Evolutionary conservation across 2,113 vertebrate species (phyloP).

Genomic region (Tyrannus savana): DNA sequence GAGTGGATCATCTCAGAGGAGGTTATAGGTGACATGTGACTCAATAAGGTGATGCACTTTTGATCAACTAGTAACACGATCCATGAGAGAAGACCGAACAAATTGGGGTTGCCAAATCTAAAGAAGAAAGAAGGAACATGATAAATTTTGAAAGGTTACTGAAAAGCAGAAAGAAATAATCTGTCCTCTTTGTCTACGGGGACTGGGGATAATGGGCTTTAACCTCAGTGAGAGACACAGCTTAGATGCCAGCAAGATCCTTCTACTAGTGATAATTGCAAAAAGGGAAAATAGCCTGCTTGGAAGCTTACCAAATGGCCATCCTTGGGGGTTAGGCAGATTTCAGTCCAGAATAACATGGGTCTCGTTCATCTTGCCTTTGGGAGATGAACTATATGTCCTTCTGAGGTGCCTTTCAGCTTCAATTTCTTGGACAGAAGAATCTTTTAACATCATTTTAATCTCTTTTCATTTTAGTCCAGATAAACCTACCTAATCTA

Average conservation of each 20-base stretch:
- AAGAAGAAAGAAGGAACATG: not conserved
- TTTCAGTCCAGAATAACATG: not conserved
- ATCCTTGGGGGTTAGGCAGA: not conserved
- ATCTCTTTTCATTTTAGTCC: not conserved
- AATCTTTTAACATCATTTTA: not conserved
- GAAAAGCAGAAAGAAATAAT: not conserved
- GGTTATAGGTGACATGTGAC: not conserved
- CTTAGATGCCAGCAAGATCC: not conserved
- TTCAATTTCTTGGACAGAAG: not conserved
- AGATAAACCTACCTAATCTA: not conserved
- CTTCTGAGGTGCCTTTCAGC: not conserved
- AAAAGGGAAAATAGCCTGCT: conserved; percentile 23
- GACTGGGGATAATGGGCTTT: not conserved
- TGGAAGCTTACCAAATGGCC: conserved; percentile 31
- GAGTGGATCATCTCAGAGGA: not conserved
- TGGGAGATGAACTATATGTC: not conserved
- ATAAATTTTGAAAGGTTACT: not conserved
- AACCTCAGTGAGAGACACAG: not conserved
- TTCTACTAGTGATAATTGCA: not conserved
- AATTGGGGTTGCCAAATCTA: not conserved
- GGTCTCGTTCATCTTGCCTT: not conserved
- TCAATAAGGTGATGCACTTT: not conserved
- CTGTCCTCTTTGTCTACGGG: not conserved
- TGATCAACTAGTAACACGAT: not conserved
- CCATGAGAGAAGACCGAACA: not conserved